These are phyloP conservation scores for Cinara cedri DNA, from an alignment of 2,888 invertebrate species.

Conservation along the genomic window DNA sequence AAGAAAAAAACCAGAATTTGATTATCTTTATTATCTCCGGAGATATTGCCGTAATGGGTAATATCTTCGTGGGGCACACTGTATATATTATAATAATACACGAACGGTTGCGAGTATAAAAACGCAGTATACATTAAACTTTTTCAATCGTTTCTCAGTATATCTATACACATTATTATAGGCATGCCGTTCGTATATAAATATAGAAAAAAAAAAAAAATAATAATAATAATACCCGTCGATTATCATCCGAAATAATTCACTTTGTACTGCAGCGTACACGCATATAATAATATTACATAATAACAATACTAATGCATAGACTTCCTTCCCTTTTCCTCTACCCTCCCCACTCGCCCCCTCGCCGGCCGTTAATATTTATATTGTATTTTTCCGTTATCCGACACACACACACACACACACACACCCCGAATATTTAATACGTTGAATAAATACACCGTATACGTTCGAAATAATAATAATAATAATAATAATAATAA, in stretches of 20 bases:
- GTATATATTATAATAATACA: too few relatives aligned
- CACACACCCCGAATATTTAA: too few relatives aligned
- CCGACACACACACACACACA: too few relatives aligned
- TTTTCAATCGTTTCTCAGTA: slow-evolving; percentile 17
- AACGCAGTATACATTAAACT: background rate
- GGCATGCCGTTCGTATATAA: background rate
- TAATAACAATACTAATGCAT: background rate
- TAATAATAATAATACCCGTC: too few relatives aligned
- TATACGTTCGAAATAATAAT: background rate
- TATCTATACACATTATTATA: too few relatives aligned
- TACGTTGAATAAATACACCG: background rate
- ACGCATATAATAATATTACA: too few relatives aligned
- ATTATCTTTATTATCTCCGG: too few relatives aligned
- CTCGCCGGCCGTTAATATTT: slow-evolving; percentile 32
- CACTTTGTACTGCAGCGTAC: background rate
- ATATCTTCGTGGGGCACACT: too few relatives aligned
- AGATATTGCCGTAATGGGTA: too few relatives aligned
- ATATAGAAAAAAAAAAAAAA: background rate
- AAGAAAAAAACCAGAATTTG: too few relatives aligned
- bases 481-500: background rate
- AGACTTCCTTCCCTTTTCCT: background rate
- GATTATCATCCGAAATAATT: background rate
- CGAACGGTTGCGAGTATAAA: background rate
- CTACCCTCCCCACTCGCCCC: too few relatives aligned
- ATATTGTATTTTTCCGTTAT: background rate